phyloP scores from a whole-genome alignment of 2,888 invertebrate species.

The Drepanosiphum platanoidis region DNA sequence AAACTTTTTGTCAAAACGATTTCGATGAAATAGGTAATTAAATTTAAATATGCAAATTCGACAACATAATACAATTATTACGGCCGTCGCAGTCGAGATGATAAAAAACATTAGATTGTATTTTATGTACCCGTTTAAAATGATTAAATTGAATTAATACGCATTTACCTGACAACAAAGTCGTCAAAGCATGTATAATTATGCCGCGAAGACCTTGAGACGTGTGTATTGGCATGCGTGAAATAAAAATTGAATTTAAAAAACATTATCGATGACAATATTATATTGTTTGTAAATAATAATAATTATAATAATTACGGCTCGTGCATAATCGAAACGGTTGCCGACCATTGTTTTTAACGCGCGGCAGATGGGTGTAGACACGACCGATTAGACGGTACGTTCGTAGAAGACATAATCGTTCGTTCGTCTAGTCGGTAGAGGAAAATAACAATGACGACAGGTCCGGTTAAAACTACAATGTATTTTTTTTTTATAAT shows the following conservation, averaged over 20 bases:
- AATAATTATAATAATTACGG: conserved; percentile 12
- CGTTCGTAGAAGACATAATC: background rate
- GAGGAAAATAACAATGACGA: background rate
- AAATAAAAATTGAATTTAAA: conserved; percentile 31
- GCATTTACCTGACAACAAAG: background rate
- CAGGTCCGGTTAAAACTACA: too few relatives aligned
- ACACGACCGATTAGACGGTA: background rate
- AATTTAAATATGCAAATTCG: background rate
- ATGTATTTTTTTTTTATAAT: too few relatives aligned
- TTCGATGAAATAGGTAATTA: too few relatives aligned
- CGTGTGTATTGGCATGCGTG: conserved; percentile 30
- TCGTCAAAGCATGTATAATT: background rate
- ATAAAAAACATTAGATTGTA: background rate
- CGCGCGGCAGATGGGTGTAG: background rate
- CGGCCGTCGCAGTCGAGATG: background rate
- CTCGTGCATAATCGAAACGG: conserved; percentile 5
- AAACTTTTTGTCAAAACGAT: too few relatives aligned
- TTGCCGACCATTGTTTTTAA: background rate
- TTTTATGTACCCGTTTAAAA: conserved; percentile 7
- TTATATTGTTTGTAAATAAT: conserved; percentile 41
- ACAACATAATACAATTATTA: too few relatives aligned
- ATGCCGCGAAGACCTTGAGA: conserved; percentile 36
- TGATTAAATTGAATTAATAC: conserved; percentile 1
- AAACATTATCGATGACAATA: conserved; percentile 6
- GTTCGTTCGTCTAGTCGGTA: background rate